Base-by-base conservation (phyloP, 2,797 vertebrate species). In the Halcyon smyrnensis region DNA sequence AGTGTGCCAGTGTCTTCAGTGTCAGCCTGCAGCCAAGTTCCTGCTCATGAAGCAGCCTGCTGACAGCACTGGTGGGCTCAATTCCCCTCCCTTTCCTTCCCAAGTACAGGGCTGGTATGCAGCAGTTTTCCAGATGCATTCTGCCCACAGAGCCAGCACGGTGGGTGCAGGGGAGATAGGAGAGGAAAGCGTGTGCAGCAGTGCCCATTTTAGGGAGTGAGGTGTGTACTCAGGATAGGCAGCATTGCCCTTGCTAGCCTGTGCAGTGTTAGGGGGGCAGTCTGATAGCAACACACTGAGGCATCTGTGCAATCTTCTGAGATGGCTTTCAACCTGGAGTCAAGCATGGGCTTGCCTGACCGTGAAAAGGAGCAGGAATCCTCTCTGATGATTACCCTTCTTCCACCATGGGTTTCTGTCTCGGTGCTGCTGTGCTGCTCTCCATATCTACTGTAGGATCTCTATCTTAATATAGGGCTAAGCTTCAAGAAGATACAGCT, bases 101-200 rank as follows among this genome's bases (percentile, higher is more conserved):
- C 9, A 43, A 24, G 6, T 28, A 5, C 16, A 8, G 36, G 60
- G 30, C 28, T 70, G 24, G 1, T 50, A 5, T 0, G 0, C 16
- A 5, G 18, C 3, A 0, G 51, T 78, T 60, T 36, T n/a, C 18
- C 12, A 23, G 17, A 4, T 11, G 27, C 1, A 0, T 25, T 21
- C 5, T 10, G 25, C 39, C 13, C 48, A 46, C 21, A 50, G 53
- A 89, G 28, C 36, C 54, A 56, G 20, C 18, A 2, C 24, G 8
- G 11, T 5, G 18, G 25, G 3, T 8, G 7, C 37, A 18, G 71
- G 50, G 53, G 25, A 50, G 82, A 14, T 12, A 0, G 4, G 19
- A 27, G 15, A 48, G 15, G 32, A 9, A 36, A 36, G 36, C 9
- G 36, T 9, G 36, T 36, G 36, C 36, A 36, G 36, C 36, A 36